Evolutionary conservation across 2,888 invertebrate species (phyloP), one percentile per base, ranked within the genome.

Genomic region (Chymomyza amoena): DNA sequence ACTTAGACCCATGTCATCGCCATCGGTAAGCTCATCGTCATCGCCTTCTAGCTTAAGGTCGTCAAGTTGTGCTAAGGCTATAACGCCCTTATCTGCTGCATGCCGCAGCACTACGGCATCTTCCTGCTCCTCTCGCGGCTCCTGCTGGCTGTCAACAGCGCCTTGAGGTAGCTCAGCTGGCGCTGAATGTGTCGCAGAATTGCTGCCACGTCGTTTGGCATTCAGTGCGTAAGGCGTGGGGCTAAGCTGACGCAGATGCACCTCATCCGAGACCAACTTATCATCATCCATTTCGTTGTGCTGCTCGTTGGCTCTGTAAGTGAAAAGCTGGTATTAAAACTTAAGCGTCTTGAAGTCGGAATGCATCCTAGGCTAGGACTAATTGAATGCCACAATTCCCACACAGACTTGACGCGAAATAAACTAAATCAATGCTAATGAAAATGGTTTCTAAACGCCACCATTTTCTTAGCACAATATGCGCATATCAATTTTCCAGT

Each of bases 261-360:
- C 89, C 73, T 89, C 88, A 57, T 87, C 86, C 69, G 90, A 88
- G 67, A 90, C 89, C 80, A 91, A 80, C 81, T 90, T 90, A 77
- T 89, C 90, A 69, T 88, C 89, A 73, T 86, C 85, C 91, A 91
- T 91, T 45, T 15, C 39, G 75, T 77, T 87, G 78, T 76, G 80
- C 59, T 85, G 83, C 69, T 88, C 84, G 66, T 79, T 69, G 64
- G 83, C 78, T 79, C 91, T 91, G 79, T 50, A 73, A 68, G 56
- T 16, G 51, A 57, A 57, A 20, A 25, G 57, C 7, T 20, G 18
- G 15, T 6, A 20, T 57, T 18, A 20, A 7, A 57, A 13, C 18
- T 25, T 57, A 18, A 57, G 18, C 54, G 9, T n/a, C 54, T 54
- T 54, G 16, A 54, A 54, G 54, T 20, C 16, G 16, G 28, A 15